Conservation (phyloP, 92 coral and sea anemone species). For the Porites divaricata region DNA sequence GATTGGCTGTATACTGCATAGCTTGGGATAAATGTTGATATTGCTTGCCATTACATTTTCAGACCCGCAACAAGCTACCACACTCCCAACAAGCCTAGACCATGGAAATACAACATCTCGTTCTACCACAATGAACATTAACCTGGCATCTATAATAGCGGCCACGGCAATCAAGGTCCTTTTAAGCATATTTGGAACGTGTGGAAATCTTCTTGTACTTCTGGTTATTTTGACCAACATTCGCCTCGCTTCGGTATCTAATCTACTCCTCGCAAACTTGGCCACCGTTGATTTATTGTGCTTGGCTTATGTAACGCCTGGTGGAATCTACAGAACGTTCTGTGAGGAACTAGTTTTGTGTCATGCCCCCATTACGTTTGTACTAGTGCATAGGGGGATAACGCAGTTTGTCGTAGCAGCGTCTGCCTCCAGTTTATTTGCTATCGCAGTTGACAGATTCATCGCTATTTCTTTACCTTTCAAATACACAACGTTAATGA, state of each 20-base stretch:
- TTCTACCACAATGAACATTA: background rate
- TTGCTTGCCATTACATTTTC: background rate
- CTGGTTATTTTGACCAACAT: conserved; percentile 21
- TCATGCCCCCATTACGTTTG: background rate
- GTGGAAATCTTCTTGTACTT: conserved; percentile 36
- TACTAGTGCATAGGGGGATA: background rate
- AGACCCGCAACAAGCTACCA: background rate
- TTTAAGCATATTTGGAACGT: conserved; percentile 17
- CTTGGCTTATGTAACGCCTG: conserved; percentile 15
- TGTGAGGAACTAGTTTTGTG: background rate
- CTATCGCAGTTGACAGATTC: conserved; percentile 38
- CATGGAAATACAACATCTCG: background rate
- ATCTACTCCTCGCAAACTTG: conserved; percentile 37
- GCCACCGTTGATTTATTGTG: conserved; percentile 18
- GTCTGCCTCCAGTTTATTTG: conserved; percentile 30
- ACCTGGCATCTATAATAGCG: conserved; percentile 8
- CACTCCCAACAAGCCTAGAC: background rate
- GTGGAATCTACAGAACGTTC: conserved; percentile 11
- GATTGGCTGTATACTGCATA: background rate
- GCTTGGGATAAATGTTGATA: no score
- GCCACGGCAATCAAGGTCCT: conserved; percentile 1
- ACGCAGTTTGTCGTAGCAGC: conserved; percentile 36
- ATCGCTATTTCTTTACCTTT: conserved; percentile 27
- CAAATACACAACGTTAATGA: conserved; percentile 24
- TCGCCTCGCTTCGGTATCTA: conserved; percentile 26